Evolutionary conservation across 2,888 invertebrate species (phyloP).

Genomic region (Amaurobius ferox): DNA sequence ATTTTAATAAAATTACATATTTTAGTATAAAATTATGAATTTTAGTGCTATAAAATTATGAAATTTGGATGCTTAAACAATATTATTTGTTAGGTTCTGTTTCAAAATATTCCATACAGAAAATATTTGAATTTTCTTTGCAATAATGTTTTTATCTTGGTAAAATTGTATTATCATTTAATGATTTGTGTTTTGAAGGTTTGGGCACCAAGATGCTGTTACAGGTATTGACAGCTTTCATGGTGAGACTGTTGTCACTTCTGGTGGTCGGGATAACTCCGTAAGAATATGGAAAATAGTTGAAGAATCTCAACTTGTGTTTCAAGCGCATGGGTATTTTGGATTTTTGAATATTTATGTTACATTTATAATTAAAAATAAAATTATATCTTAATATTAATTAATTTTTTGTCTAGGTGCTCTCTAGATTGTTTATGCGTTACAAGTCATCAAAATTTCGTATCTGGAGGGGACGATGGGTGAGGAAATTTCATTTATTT

Average conservation of each 20-base stretch:
- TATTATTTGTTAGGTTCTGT: too few species aligned
- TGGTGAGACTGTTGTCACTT: conserved; percentile 88
- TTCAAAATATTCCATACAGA: too few species aligned
- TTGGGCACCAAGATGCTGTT: conserved; percentile 93
- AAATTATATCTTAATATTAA: neutral
- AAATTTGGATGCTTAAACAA: too few species aligned
- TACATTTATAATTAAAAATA: neutral
- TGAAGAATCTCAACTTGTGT: conserved; percentile 97
- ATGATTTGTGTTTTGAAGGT: conserved; percentile 77
- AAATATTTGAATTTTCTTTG: too few species aligned
- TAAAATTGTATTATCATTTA: too few species aligned
- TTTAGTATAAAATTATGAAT: too few species aligned
- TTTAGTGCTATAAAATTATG: too few species aligned
- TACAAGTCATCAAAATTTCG: conserved; percentile 94
- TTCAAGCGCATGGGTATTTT: conserved; percentile 84
- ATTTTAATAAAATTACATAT: too few species aligned
- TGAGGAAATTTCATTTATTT: conserved; percentile 77
- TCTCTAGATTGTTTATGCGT: conserved; percentile 93
- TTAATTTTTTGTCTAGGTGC: conserved; percentile 78
- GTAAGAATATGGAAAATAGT: conserved; percentile 96
- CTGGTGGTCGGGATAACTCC: conserved; percentile 91
- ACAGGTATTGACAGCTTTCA: conserved; percentile 90
- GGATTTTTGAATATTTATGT: neutral
- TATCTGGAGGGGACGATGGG: conserved; percentile 95
- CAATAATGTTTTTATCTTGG: too few species aligned